Evolutionary conservation across 2,888 invertebrate species (phyloP).

Genomic region (Ryuthela nishihirai): DNA sequence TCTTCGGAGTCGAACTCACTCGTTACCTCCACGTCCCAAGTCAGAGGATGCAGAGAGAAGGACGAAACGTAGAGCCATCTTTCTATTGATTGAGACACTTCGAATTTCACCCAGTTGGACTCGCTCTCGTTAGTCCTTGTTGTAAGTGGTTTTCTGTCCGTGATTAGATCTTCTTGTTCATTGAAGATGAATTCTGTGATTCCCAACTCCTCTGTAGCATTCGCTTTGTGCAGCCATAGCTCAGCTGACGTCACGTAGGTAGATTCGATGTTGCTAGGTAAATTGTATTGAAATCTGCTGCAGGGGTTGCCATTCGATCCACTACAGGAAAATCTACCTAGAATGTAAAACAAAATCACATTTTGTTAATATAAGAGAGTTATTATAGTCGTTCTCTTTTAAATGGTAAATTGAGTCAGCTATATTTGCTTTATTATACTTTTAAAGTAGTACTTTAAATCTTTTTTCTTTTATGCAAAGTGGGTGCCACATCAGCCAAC

Average conservation of each 20-base stretch:
- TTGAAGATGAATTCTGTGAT: not conserved
- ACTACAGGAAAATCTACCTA: not conserved
- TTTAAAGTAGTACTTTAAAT: no score
- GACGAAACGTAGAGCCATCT: no score
- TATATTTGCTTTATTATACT: no score
- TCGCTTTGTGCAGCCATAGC: constrained; percentile 1
- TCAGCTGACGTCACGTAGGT: not conserved
- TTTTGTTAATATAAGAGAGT: no score
- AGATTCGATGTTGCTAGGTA: not conserved
- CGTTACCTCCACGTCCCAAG: not conserved
- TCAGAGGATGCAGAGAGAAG: no score
- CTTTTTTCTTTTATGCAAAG: no score
- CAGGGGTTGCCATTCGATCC: not conserved
- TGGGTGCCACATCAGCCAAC: no score
- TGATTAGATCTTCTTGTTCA: not conserved
- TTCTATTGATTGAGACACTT: no score
- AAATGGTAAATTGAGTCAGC: no score
- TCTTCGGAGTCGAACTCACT: not conserved
- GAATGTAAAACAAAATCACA: not conserved
- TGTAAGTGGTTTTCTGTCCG: not conserved
- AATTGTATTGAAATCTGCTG: not conserved
- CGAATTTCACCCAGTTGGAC: no score
- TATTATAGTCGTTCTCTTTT: no score
- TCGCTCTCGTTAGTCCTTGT: not conserved
- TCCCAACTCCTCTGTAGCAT: not conserved